A percentile compares a stretch with the other conserved stretches of the same genome.
Evolutionary conservation across 2,113 vertebrate species (phyloP).

Genomic region (Tragulus kanchil): DNA sequence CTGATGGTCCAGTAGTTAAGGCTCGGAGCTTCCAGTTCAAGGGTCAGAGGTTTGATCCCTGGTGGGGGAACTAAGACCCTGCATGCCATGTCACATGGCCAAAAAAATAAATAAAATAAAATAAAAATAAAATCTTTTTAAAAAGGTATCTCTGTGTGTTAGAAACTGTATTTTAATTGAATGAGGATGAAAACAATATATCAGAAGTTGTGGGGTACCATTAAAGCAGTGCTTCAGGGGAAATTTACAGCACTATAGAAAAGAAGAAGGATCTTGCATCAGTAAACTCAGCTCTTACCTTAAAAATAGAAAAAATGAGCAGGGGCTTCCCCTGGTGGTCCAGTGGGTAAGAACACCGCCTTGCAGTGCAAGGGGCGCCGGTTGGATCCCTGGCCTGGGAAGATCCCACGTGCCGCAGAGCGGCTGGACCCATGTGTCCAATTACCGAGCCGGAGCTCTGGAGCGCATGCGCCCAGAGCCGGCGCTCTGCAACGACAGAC

Average conservation of each 20-base stretch:
- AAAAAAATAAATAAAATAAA: too few species aligned
- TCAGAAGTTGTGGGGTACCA: neutral
- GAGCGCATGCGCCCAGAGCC: too few species aligned
- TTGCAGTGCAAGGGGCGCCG: too few species aligned
- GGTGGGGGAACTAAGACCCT: neutral
- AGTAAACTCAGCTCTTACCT: neutral
- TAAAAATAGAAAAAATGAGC: neutral
- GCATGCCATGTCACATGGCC: neutral
- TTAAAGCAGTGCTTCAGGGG: neutral
- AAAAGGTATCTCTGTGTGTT: too few species aligned
- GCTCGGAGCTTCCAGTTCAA: neutral
- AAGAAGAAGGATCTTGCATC: neutral
- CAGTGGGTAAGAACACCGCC: too few species aligned
- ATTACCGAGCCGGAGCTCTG: too few species aligned
- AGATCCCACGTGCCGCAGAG: too few species aligned
- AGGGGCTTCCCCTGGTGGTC: too few species aligned
- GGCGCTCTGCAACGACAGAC: too few species aligned
- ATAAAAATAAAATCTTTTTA: neutral
- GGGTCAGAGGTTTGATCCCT: neutral
- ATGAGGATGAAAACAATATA: neutral
- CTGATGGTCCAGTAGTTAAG: neutral
- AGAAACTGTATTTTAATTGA: neutral
- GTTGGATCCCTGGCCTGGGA: too few species aligned
- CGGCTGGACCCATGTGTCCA: too few species aligned
- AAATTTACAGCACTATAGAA: neutral